Evolutionary conservation across 2,113 vertebrate genomes (phyloP).

Genomic region (Fregata magnificens): DNA sequence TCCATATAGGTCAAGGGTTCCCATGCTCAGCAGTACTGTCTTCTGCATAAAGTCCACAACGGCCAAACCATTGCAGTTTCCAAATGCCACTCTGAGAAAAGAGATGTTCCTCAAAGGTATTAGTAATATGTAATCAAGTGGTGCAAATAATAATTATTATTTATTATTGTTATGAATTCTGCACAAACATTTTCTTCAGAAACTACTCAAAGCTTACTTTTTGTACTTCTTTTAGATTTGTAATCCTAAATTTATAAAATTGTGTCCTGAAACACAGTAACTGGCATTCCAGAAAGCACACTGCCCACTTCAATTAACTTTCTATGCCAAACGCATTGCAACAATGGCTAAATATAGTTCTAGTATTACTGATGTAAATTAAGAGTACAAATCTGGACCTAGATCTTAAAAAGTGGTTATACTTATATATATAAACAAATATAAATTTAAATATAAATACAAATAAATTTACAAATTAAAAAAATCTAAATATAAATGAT

Average conservation of each 20-base stretch:
- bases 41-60: conserved; percentile 98
- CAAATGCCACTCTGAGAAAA: conserved; percentile 87
- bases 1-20: conserved; percentile 89
- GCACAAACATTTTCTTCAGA: not conserved
- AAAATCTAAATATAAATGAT: not conserved
- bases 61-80: conserved; percentile 91
- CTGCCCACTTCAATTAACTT: not conserved
- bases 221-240: not conserved
- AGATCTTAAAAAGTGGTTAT: not conserved
- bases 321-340: not conserved
- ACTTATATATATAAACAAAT: not conserved
- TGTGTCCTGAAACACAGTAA: not conserved
- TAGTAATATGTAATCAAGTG: not conserved
- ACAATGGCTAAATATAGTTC: not conserved
- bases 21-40: conserved; percentile 90
- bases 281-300: not conserved
- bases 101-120: not conserved
- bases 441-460: not conserved
- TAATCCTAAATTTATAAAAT: not conserved
- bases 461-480: not conserved
- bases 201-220: not conserved
- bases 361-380: not conserved
- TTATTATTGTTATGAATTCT: not conserved
- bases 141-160: not conserved
- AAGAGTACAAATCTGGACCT: not conserved